A percentile compares a stretch with the other conserved stretches of the same genome.
Conservation (phyloP, 2,797 vertebrate species). For the Coregonus ussuriensis region DNA sequence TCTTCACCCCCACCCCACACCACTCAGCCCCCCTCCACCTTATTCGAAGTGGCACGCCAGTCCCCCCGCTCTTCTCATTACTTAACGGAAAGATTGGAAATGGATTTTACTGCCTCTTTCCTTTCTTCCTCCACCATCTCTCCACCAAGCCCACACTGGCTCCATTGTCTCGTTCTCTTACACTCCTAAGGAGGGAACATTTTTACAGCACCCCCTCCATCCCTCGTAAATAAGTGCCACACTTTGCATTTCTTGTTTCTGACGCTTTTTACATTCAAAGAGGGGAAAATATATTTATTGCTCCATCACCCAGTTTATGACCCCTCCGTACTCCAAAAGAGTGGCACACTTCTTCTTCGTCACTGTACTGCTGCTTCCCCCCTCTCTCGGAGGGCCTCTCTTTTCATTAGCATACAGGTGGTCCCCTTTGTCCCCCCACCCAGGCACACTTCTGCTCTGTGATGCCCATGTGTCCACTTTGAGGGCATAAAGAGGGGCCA, state of each 20-base stretch:
- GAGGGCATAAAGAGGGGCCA: constrained; percentile 36
- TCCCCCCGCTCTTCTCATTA: constrained; percentile 62
- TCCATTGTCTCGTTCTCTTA: constrained; percentile 61
- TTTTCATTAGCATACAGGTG: constrained; percentile 78
- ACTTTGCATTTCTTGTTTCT: constrained; percentile 26
- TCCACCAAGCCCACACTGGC: constrained; percentile 39
- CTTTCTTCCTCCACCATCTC: constrained; percentile 52
- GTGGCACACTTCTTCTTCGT: constrained; percentile 19
- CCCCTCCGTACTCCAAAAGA: constrained; percentile 24
- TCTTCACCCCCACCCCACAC: constrained; percentile 20
- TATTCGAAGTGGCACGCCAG: constrained; percentile 47
- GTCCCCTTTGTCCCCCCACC: constrained; percentile 62
- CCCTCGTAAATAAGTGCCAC: constrained; percentile 57
- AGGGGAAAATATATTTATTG: constrained; percentile 64
- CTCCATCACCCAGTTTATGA: constrained; percentile 55
- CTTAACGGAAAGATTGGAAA: constrained; percentile 68
- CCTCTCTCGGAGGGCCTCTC: constrained; percentile 30
- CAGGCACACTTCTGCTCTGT: constrained; percentile 67
- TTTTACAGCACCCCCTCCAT: constrained; percentile 64
- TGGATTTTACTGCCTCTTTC: constrained; percentile 62
- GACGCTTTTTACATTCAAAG: constrained; percentile 10
- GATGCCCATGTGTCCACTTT: constrained; percentile 61
- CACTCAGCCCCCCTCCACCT: constrained; percentile 6
- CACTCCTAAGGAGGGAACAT: constrained; percentile 67
- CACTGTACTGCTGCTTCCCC: neutral